Percentiles rank a stretch among this genome's conserved stretches.
phyloP scores from a whole-genome alignment of 2,113 vertebrate species.

The Callithrix jacchus region DNA sequence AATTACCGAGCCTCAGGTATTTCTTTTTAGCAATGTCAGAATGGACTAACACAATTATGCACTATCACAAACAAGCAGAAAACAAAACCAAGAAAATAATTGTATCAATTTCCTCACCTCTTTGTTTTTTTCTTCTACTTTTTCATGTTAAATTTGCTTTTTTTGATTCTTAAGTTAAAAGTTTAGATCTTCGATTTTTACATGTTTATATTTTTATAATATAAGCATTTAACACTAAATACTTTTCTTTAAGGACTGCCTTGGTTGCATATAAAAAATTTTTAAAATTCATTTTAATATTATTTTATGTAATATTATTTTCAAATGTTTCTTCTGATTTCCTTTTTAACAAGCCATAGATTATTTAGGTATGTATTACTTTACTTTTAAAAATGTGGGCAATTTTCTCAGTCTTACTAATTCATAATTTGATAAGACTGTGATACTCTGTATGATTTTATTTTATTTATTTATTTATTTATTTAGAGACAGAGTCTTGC shows the following conservation, averaged over 20 bases:
- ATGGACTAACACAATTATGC: background rate
- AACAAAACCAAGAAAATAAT: background rate
- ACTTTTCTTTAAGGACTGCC: background rate
- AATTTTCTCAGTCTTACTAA: background rate
- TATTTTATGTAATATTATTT: background rate
- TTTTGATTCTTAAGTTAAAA: background rate
- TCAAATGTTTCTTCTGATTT: background rate
- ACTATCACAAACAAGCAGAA: background rate
- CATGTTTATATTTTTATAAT: background rate
- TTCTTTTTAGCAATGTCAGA: too few relatives aligned
- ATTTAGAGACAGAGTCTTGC: too few relatives aligned
- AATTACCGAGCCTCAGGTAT: too few relatives aligned
- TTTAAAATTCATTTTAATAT: background rate
- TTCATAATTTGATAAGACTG: background rate
- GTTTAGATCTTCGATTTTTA: background rate
- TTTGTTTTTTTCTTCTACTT: too few relatives aligned
- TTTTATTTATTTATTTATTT: too few relatives aligned
- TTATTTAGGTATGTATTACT: background rate
- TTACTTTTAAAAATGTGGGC: background rate
- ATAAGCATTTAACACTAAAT: background rate
- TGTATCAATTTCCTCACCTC: too few relatives aligned
- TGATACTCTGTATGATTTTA: background rate
- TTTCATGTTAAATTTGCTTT: too few relatives aligned
- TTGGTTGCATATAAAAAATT: background rate
- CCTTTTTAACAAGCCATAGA: background rate